Conservation (phyloP, 2,888 invertebrate species). For the Eugnorisma glareosa region DNA sequence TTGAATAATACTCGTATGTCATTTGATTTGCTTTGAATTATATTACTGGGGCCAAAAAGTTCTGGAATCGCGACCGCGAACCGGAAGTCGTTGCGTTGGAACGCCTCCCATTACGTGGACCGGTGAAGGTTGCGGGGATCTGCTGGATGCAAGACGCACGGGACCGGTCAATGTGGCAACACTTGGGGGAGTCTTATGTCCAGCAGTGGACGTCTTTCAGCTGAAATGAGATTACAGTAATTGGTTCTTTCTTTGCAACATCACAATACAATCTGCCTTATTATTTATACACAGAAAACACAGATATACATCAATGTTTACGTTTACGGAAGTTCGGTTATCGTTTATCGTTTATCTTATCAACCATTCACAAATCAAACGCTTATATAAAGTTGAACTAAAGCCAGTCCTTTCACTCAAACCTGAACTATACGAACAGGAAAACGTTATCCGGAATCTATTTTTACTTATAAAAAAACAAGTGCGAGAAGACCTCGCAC, state of each 20-base stretch:
- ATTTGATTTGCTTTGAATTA: neutral
- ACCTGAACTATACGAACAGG: neutral
- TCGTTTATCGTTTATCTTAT: no score
- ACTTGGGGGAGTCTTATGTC: no score
- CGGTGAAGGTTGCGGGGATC: no score
- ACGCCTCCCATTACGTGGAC: no score
- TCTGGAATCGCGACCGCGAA: no score
- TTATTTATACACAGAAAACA: neutral
- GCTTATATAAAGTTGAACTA: neutral
- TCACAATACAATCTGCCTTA: neutral
- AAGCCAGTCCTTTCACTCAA: neutral
- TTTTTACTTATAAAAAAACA: neutral
- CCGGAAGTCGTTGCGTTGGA: no score
- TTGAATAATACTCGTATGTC: no score
- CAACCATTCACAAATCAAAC: neutral
- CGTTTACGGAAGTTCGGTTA: neutral
- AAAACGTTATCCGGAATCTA: neutral
- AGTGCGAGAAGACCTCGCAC: neutral
- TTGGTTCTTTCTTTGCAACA: neutral
- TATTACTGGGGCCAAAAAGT: no score
- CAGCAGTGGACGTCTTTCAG: no score
- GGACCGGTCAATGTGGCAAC: no score
- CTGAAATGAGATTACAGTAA: neutral
- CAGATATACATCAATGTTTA: neutral
- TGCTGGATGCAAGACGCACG: no score